Evolutionary conservation across 2,888 invertebrate species (phyloP).

Genomic region (Drosophila maculinotata): DNA sequence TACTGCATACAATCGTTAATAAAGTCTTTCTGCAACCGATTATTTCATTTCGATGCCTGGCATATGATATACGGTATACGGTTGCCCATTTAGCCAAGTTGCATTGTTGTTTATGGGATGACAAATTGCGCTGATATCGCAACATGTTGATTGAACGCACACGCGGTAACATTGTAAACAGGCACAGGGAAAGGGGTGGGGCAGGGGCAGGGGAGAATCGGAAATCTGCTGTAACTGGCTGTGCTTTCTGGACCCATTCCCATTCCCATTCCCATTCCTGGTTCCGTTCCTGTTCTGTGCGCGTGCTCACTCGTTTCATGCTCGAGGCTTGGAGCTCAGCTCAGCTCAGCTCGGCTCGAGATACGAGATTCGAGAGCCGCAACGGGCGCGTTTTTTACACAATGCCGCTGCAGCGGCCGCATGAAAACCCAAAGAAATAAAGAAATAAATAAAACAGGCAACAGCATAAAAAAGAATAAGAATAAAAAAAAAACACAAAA

Average conservation of each 20-base stretch:
- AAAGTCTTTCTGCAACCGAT: conserved; percentile 40
- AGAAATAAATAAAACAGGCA: conserved; percentile 80
- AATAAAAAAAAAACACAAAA: conserved; percentile 51
- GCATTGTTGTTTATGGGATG: conserved; percentile 78
- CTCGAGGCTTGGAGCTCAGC: conserved; percentile 37
- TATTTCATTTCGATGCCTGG: conserved; percentile 44
- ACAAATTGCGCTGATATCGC: conserved; percentile 81
- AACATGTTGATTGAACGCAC: conserved; percentile 80
- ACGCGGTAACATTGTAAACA: conserved; percentile 73
- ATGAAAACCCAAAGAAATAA: conserved; percentile 74
- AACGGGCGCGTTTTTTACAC: conserved; percentile 62
- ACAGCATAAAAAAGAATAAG: conserved; percentile 75
- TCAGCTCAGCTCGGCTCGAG: conserved; percentile 32
- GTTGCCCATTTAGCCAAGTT: conserved; percentile 59
- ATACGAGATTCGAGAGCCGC: conserved; percentile 43
- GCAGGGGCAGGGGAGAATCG: neutral
- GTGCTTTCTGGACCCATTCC: conserved; percentile 26
- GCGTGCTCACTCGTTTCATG: conserved; percentile 70
- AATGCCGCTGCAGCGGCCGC: conserved; percentile 68
- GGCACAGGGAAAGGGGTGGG: neutral
- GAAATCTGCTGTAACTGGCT: conserved; percentile 23
- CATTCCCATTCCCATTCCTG: conserved; percentile 24
- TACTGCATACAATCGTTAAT: conserved; percentile 21
- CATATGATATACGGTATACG: conserved; percentile 54
- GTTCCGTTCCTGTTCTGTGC: conserved; percentile 61